Evolutionary conservation across 2,113 vertebrate genomes (phyloP).

Genomic region (Ceratotherium simum): DNA sequence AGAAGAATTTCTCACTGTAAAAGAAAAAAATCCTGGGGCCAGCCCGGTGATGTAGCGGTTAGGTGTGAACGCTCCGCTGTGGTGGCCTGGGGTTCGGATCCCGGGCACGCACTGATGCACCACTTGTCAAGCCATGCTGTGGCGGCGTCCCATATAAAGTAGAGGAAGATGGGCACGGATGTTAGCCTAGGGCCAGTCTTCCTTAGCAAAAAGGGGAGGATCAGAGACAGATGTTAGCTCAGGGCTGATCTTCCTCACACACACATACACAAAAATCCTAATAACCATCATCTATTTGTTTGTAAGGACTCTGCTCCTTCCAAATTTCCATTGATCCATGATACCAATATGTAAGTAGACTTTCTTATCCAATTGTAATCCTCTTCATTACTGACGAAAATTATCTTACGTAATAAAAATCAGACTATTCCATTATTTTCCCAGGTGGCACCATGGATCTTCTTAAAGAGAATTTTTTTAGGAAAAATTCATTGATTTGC

Average conservation of each 20-base stretch:
- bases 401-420: neutral
- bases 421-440: slow-evolving; percentile 1
- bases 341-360: neutral
- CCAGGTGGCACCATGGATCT: neutral
- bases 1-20: neutral
- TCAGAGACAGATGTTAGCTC: too few species aligned
- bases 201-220: too few species aligned
- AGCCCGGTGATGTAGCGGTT: too few species aligned
- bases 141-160: too few species aligned
- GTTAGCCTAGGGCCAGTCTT: too few species aligned
- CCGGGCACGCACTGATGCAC: too few species aligned
- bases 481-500: neutral
- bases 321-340: neutral
- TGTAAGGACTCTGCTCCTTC: neutral
- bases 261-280: neutral
- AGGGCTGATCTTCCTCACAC: too few species aligned
- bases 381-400: neutral
- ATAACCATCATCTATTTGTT: neutral
- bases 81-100: too few species aligned
- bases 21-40: neutral
- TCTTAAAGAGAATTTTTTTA: neutral
- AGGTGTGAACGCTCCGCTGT: too few species aligned
- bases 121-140: too few species aligned
- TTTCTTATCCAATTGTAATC: neutral
- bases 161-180: too few species aligned